Conservation (phyloP, 2,113 vertebrate genomes). For the Motacilla alba region DNA sequence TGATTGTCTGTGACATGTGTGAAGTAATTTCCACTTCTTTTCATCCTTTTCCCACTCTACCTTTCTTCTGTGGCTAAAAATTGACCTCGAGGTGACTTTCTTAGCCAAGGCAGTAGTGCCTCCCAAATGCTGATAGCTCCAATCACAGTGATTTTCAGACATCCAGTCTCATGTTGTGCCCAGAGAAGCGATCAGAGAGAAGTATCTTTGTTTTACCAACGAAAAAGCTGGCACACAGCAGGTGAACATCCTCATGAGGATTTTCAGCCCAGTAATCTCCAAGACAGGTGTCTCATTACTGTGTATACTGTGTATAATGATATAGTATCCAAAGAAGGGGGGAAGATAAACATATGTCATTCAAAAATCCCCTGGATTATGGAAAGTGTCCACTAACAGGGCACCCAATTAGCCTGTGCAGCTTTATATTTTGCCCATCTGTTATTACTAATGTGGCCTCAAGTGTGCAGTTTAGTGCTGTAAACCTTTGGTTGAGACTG, state of each 20-base stretch:
- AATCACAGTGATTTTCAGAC: not conserved
- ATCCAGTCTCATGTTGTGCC: not conserved
- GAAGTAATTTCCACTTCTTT: not conserved
- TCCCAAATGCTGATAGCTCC: not conserved
- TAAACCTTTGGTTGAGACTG: slow-evolving; percentile 27
- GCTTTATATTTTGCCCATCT: slow-evolving; percentile 59
- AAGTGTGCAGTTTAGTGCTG: slow-evolving; percentile 18
- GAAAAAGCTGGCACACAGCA: not conserved
- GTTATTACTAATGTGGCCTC: slow-evolving; percentile 51
- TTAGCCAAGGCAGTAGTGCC: not conserved
- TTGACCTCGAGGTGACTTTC: not conserved
- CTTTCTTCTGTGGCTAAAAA: not conserved
- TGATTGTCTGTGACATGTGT: not conserved
- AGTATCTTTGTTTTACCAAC: not conserved
- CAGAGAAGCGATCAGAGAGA: not conserved
- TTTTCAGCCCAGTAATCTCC: not conserved
- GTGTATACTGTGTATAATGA: not conserved
- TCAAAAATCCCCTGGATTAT: slow-evolving; percentile 40
- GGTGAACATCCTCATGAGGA: not conserved
- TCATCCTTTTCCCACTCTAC: not conserved
- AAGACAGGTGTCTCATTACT: not conserved
- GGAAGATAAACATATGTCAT: slow-evolving; percentile 47
- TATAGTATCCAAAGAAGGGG: not conserved
- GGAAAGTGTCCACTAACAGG: slow-evolving; percentile 2
- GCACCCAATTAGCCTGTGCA: slow-evolving; percentile 31